Percentiles rank a stretch among this genome's conserved stretches.
Conservation (phyloP, 2,888 invertebrate species). For the Euplagia quadripunctaria region DNA sequence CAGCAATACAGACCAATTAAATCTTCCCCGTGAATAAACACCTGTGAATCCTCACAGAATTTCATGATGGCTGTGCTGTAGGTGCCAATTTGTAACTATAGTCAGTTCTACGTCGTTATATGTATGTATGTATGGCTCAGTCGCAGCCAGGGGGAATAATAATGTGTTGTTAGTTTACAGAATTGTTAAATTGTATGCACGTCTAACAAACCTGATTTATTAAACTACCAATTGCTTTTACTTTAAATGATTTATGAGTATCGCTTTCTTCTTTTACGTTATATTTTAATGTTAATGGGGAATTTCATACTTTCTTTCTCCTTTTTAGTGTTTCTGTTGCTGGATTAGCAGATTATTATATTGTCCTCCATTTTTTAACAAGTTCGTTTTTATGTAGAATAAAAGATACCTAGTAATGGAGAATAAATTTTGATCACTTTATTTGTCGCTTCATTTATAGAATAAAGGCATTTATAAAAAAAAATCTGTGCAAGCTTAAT, state of each 20-base stretch:
- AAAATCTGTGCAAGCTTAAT: too few relatives aligned
- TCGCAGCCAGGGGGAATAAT: slow-evolving; percentile 61
- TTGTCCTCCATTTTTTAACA: too few relatives aligned
- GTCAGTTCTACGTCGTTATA: slow-evolving; percentile 30
- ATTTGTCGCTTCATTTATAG: too few relatives aligned
- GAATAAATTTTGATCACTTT: too few relatives aligned
- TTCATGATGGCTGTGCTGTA: slow-evolving; percentile 41
- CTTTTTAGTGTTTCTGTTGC: too few relatives aligned
- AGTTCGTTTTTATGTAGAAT: too few relatives aligned
- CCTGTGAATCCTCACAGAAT: slow-evolving; percentile 30
- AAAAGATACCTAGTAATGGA: too few relatives aligned
- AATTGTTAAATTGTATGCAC: slow-evolving; percentile 69
- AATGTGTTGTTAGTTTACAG: slow-evolving; percentile 65
- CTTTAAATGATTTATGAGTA: slow-evolving; percentile 58
- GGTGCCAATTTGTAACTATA: slow-evolving; percentile 14
- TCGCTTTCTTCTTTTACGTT: slow-evolving; percentile 21
- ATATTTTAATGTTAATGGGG: background rate
- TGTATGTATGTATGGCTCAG: slow-evolving; percentile 28
- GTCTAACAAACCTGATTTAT: slow-evolving; percentile 68
- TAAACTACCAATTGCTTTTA: slow-evolving; percentile 61
- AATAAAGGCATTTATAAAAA: too few relatives aligned
- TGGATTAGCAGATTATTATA: too few relatives aligned
- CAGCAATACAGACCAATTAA: background rate
- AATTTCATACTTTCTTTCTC: background rate
- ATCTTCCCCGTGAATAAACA: background rate